These are phyloP conservation scores for Drosophila cracens DNA, from an alignment of 2,888 invertebrate species.

Conservation along the genomic window DNA sequence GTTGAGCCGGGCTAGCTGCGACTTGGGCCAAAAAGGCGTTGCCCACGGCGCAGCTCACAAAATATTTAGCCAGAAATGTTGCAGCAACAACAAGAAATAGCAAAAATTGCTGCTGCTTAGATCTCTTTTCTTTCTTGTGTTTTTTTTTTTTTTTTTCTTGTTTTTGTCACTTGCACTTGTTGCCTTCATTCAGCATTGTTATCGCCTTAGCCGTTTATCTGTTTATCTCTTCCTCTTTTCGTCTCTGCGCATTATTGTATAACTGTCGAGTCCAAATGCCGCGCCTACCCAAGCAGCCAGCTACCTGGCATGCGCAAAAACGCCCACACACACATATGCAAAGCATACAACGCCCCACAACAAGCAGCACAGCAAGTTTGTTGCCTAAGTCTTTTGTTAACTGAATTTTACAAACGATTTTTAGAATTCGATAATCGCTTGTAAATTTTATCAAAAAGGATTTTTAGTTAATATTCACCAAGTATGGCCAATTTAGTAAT, in stretches of 20 bases:
- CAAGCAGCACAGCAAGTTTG: constrained; percentile 40
- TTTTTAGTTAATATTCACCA: background rate
- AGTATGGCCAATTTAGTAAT: background rate
- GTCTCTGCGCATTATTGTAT: constrained; percentile 55
- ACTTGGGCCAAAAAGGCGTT: constrained; percentile 49
- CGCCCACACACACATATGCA: constrained; percentile 29
- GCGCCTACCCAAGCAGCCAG: constrained; percentile 41
- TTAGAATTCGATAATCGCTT: background rate
- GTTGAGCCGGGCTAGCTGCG: constrained; percentile 34
- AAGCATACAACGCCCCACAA: constrained; percentile 31
- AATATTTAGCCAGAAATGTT: constrained; percentile 56
- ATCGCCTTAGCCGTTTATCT: constrained; percentile 37
- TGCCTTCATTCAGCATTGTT: constrained; percentile 48
- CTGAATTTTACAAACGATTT: background rate
- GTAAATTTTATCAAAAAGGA: background rate
- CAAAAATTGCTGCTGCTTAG: constrained; percentile 10
- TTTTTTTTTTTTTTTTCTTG: constrained; percentile 16
- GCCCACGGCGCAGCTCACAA: constrained; percentile 47
- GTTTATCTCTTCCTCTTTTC: constrained; percentile 17
- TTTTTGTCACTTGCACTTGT: constrained; percentile 75
- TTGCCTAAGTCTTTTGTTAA: constrained; percentile 32
- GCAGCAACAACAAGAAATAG: constrained; percentile 23
- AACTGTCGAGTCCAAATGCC: constrained; percentile 48
- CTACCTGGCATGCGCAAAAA: constrained; percentile 51
- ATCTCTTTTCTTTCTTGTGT: background rate